A percentile compares a stretch with the other conserved stretches of the same genome.
These are phyloP conservation scores for Lanius collurio DNA, from an alignment of 2,113 vertebrate genomes.

Conservation along the genomic window DNA sequence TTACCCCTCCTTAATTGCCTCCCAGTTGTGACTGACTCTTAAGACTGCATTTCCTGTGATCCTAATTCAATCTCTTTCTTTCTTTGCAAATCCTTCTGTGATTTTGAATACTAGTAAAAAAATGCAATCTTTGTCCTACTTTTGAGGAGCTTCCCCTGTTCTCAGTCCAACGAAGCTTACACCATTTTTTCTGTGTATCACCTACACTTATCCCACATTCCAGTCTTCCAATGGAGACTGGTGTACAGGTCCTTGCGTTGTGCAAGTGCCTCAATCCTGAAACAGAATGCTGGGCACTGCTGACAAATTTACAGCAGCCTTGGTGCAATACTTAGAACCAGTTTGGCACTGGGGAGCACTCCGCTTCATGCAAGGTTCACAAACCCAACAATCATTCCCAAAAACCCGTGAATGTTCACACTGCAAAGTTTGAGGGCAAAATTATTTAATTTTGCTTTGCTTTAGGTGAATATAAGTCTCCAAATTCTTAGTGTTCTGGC, in stretches of 20 bases:
- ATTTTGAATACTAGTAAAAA: background rate
- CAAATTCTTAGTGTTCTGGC: background rate
- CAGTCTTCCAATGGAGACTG: background rate
- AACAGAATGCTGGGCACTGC: background rate
- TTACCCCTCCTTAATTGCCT: background rate
- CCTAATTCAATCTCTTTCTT: background rate
- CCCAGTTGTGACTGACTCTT: background rate
- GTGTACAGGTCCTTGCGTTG: accelerated
- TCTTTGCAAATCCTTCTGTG: background rate
- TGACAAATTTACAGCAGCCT: background rate
- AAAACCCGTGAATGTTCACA: background rate
- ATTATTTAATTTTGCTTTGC: background rate
- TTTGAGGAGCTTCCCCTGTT: background rate
- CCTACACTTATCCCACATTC: background rate
- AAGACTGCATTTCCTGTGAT: background rate
- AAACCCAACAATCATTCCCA: background rate
- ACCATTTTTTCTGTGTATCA: background rate
- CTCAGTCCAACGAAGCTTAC: background rate
- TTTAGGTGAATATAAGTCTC: background rate
- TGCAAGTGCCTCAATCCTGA: background rate
- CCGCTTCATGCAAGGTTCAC: accelerated
- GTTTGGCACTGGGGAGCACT: too few relatives aligned
- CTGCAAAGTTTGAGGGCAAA: background rate
- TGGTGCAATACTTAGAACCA: background rate
- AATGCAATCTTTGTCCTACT: background rate